phyloP scores from a whole-genome alignment of 2,113 vertebrate species.

The Plecturocebus donacophilus region DNA sequence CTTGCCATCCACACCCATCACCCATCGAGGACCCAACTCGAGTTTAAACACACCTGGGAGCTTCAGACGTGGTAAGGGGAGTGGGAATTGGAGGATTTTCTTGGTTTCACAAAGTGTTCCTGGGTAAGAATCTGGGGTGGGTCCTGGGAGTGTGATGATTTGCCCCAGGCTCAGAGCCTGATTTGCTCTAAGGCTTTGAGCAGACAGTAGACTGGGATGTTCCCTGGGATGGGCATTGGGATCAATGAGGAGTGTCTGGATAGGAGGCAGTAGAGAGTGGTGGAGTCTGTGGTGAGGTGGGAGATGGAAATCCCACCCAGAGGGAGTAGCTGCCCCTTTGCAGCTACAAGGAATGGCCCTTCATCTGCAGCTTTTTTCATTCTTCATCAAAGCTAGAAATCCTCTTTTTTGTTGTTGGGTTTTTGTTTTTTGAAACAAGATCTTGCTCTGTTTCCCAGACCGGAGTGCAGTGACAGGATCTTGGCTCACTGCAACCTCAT shows the following conservation, averaged over 20 bases:
- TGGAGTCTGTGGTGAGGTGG: background rate
- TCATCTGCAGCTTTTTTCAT: background rate
- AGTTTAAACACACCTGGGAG: constrained; percentile 84
- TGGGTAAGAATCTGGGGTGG: background rate
- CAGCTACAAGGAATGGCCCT: background rate
- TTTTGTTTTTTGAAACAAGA: too few species aligned
- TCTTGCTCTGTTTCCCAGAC: too few species aligned
- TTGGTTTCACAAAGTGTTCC: background rate
- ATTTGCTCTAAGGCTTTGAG: too few species aligned
- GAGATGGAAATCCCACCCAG: background rate
- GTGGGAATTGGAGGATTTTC: background rate
- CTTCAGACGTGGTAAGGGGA: constrained; percentile 87
- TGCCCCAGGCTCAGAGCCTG: background rate
- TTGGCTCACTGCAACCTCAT: too few species aligned
- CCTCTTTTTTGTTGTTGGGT: background rate
- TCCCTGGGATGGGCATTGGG: background rate
- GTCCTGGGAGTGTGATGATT: background rate
- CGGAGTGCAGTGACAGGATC: too few species aligned
- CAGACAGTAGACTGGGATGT: background rate
- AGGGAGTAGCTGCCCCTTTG: background rate
- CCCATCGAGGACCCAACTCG: constrained; percentile 77
- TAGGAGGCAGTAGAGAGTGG: background rate
- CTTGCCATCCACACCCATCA: constrained; percentile 85
- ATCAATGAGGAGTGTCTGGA: background rate
- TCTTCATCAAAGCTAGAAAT: background rate